These are phyloP conservation scores for Diplodus puntazzo DNA, from an alignment of 2,797 vertebrate species.

Conservation along the genomic window DNA sequence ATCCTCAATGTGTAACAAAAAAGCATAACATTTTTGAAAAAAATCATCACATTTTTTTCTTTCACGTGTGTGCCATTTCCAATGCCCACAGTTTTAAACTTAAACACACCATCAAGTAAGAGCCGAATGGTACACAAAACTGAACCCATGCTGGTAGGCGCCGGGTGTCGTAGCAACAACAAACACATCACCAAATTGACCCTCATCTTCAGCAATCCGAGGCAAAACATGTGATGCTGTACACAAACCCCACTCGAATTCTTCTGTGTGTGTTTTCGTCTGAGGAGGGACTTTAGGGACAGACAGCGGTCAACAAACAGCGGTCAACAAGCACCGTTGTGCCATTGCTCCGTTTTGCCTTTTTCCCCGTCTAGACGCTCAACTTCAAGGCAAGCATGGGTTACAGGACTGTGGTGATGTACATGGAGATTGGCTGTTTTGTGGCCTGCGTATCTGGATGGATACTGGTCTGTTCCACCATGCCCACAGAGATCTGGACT, in stretches of 20 bases:
- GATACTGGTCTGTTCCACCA: conserved; percentile 86
- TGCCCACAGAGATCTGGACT: conserved; percentile 86
- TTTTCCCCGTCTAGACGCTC: conserved; percentile 10
- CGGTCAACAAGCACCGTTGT: conserved; percentile 3
- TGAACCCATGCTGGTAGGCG: conserved; percentile 35
- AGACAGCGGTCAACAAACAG: too few relatives aligned
- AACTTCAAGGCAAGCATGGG: conserved; percentile 68
- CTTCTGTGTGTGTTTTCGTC: conserved; percentile 14
- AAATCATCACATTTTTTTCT: not conserved
- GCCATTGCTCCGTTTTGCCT: not conserved
- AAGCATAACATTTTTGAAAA: not conserved
- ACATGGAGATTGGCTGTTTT: conserved; percentile 85
- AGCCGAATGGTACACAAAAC: conserved; percentile 13
- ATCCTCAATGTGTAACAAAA: not conserved
- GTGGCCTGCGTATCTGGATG: conserved; percentile 81
- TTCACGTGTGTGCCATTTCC: not conserved
- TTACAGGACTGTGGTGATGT: conserved; percentile 83
- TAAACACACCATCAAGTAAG: not conserved
- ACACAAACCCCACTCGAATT: conserved; percentile 41
- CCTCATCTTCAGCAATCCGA: conserved; percentile 51
- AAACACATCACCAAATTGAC: conserved; percentile 64
- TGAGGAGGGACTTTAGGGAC: conserved; percentile 5
- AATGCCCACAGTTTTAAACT: not conserved
- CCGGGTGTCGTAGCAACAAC: conserved; percentile 58
- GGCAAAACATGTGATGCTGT: conserved; percentile 67